These are phyloP conservation scores for Drosophila meridiana DNA, from an alignment of 2,888 invertebrate species.

Conservation along the genomic window DNA sequence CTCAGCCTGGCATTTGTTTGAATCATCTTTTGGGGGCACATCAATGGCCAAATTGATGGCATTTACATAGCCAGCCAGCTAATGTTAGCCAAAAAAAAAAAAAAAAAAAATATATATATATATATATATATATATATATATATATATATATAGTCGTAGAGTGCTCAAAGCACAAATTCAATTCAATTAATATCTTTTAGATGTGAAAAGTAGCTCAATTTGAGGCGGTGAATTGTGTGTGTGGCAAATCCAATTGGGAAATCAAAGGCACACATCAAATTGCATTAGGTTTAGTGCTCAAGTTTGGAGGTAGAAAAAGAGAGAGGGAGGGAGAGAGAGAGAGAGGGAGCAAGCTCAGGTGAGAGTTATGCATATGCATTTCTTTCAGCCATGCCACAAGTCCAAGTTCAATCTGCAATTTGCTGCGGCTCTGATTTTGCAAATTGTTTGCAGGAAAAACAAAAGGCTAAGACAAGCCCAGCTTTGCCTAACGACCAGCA, in stretches of 20 bases:
- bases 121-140: constrained; percentile 19
- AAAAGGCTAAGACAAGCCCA: constrained; percentile 57
- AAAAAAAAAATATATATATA: constrained; percentile 18
- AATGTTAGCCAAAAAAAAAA: constrained; percentile 9
- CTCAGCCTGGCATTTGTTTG: constrained; percentile 63
- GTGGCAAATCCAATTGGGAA: constrained; percentile 68
- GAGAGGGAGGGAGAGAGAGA: neutral
- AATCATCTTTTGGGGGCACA: constrained; percentile 51
- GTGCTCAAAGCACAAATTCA: constrained; percentile 20
- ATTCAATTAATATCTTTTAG: constrained; percentile 37
- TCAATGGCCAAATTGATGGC: constrained; percentile 31
- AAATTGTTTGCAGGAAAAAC: constrained; percentile 71
- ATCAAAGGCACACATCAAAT: constrained; percentile 70
- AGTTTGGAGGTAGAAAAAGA: neutral
- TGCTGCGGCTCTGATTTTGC: constrained; percentile 64
- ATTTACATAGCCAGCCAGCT: constrained; percentile 1
- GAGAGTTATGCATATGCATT: constrained; percentile 74
- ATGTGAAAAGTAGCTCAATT: constrained; percentile 31
- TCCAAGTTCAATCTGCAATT: constrained; percentile 62
- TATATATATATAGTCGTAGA: constrained; percentile 5
- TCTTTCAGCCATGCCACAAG: constrained; percentile 24
- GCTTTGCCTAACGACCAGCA: constrained; percentile 40
- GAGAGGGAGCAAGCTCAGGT: neutral
- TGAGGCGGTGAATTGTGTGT: constrained; percentile 46
- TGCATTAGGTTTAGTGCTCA: constrained; percentile 48